Percentiles rank a stretch among this genome's conserved stretches.
Evolutionary conservation across 2,113 vertebrate genomes (phyloP).

Genomic region (Pluvianellus socialis): DNA sequence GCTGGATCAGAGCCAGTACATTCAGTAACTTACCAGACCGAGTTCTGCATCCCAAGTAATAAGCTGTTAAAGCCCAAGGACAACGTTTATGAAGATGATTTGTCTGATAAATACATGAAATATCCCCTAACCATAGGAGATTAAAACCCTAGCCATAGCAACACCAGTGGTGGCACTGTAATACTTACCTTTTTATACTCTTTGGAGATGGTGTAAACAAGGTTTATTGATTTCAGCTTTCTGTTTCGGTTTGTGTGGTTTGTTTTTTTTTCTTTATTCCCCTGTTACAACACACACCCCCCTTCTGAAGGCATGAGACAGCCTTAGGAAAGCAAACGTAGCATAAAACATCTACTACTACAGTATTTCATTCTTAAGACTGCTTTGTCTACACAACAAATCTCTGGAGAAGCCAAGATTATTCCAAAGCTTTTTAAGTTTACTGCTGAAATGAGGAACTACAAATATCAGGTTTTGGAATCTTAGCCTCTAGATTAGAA

Average conservation of each 20-base stretch:
- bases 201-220: not conserved
- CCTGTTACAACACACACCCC: not conserved
- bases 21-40: not conserved
- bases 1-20: constrained; percentile 21
- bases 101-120: not conserved
- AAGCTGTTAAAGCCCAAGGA: constrained; percentile 22
- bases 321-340: not conserved
- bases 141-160: not conserved
- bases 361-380: not conserved
- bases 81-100: not conserved
- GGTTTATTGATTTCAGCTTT: not conserved
- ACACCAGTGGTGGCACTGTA: not conserved
- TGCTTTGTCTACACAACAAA: not conserved
- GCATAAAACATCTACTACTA: not conserved
- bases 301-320: not conserved
- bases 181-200: not conserved
- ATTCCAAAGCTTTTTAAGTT: not conserved
- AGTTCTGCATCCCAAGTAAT: not conserved
- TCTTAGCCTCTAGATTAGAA: not conserved
- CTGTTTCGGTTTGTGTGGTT: not conserved
- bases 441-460: not conserved
- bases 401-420: not conserved
- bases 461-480: not conserved
- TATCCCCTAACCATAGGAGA: not conserved
- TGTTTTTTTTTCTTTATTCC: not conserved